Percentiles rank a stretch among this genome's conserved stretches.
Conservation (phyloP, 2,888 invertebrate genomes). For the Tolmerus cingulatus region DNA sequence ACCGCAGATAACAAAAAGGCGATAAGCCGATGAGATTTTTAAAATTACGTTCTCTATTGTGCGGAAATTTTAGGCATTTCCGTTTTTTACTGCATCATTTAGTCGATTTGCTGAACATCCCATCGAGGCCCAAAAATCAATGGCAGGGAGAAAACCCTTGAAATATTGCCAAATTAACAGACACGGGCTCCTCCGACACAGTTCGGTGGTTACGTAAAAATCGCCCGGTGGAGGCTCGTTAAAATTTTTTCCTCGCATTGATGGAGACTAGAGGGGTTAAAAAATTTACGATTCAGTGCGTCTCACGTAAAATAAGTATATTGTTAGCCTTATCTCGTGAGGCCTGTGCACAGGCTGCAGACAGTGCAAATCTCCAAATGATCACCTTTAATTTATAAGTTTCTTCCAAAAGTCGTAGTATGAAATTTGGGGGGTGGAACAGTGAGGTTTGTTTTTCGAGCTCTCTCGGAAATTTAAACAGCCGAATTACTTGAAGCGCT, state of each 20-base stretch:
- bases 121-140: neutral
- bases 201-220: neutral
- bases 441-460: neutral
- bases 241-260: neutral
- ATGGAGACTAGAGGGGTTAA: neutral
- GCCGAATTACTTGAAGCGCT: neutral
- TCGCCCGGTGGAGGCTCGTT: neutral
- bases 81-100: neutral
- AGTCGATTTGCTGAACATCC: neutral
- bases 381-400: neutral
- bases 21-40: neutral
- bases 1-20: neutral
- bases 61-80: neutral
- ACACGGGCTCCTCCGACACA: neutral
- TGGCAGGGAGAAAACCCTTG: neutral
- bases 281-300: neutral
- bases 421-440: neutral
- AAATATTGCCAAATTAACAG: neutral
- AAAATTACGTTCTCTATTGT: neutral
- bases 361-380: neutral
- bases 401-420: neutral
- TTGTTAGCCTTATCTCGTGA: neutral
- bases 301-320: neutral
- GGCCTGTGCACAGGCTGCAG: neutral
- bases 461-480: neutral